A percentile compares a stretch with the other conserved stretches of the same genome.
Conservation (phyloP, 2,888 invertebrate species). For the Mylabris sibirica region DNA sequence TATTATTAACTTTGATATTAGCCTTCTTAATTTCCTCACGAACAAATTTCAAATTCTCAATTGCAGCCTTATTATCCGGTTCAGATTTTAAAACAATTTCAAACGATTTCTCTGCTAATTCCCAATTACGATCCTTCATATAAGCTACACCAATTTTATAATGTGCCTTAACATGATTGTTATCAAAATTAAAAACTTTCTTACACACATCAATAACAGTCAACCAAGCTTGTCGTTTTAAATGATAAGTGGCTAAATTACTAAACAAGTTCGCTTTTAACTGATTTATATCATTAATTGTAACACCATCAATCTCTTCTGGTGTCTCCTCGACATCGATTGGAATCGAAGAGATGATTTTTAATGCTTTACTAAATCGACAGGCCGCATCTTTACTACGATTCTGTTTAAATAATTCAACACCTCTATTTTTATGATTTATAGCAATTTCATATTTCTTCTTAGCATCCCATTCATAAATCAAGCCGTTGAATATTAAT, state of each 20-base stretch:
- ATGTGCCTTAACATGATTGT: constrained; percentile 61
- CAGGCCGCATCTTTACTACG: constrained; percentile 74
- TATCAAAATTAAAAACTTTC: constrained; percentile 58
- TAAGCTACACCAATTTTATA: constrained; percentile 64
- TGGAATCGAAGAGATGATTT: constrained; percentile 73
- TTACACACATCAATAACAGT: constrained; percentile 71
- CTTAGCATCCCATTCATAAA: constrained; percentile 59
- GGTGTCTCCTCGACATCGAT: constrained; percentile 59
- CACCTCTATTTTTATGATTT: constrained; percentile 64
- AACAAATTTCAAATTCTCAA: constrained; percentile 67
- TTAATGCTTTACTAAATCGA: constrained; percentile 77
- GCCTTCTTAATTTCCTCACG: constrained; percentile 67
- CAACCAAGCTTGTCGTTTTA: constrained; percentile 72
- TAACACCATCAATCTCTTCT: constrained; percentile 63
- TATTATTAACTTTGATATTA: constrained; percentile 65
- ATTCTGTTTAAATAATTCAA: constrained; percentile 70
- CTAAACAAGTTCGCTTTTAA: constrained; percentile 76
- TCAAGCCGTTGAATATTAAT: constrained; percentile 58
- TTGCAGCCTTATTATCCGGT: constrained; percentile 71
- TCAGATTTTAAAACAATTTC: constrained; percentile 67
- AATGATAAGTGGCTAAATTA: constrained; percentile 84
- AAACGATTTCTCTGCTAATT: constrained; percentile 70
- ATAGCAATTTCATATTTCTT: constrained; percentile 60
- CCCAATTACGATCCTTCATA: constrained; percentile 69
- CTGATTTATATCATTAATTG: constrained; percentile 64